Evolutionary conservation across 1,140 invertebrate genomes (phyloP), one percentile per base, ranked within the genome.

Genomic region (Lepidurus apus): DNA sequence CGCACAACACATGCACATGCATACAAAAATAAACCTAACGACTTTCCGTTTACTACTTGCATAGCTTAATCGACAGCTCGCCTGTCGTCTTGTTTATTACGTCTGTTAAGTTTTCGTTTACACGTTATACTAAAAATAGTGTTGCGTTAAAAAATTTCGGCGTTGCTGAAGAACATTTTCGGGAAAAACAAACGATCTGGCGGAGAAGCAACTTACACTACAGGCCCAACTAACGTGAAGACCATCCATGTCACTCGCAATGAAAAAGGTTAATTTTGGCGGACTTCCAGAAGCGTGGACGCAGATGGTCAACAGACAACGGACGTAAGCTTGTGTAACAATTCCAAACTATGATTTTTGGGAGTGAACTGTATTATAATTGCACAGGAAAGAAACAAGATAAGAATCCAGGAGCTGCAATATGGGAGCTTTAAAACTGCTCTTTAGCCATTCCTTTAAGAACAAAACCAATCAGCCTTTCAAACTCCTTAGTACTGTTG

Each of bases 361-460:
- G 8, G 24, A 24, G 1, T 21, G 45, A 43, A 21, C 34, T 34
- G 3, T 34, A 34, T 34, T 34, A 4, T 34, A 34, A 34, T 34
- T 34, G 3, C 4, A 34, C 75, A 85, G 84, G 78, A 88, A 89
- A 82, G 91, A 90, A 98, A 84, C 94, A 97, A 85, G 89, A 92
- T 84, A 91, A 97, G 82, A 95, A 98, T 87, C 95, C 96, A 1
- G 91, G 93, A 81, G 95, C 95, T n/a, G 91, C 93, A n/a, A n/a
- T 1, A 83, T 93, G 34, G 93, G 96, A 84, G 96, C 96, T 3
- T 89, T 98, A 43, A 95, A 95, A 82, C 44, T 45, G 8, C 97
- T 93, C 84, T 97, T 96, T 83, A 95, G 95, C 83, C 93, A 93
- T 84, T 91, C 91, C 1, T 92, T 93, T 74, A 93, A 92, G 82